phyloP scores from a whole-genome alignment of 2,797 vertebrate species.

The Enteromius mattozi region DNA sequence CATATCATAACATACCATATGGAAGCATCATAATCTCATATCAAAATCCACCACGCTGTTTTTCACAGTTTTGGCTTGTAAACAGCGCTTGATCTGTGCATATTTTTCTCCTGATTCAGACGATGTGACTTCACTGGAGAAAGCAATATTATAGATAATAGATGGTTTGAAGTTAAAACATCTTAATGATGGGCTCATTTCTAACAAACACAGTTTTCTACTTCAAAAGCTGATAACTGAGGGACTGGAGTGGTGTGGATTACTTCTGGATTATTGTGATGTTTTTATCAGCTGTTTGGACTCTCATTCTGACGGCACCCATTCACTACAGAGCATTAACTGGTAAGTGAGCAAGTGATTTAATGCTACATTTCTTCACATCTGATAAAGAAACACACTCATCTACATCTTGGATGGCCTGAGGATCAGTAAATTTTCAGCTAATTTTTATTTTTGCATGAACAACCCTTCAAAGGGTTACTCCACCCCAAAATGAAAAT shows the following conservation, averaged over 20 bases:
- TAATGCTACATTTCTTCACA: neutral
- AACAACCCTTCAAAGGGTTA: no score
- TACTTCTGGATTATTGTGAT: neutral
- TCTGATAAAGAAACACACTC: neutral
- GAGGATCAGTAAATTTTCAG: neutral
- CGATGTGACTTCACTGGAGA: no score
- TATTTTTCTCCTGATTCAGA: no score
- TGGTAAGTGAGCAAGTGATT: neutral
- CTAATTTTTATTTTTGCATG: neutral
- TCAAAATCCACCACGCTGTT: neutral
- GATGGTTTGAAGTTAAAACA: no score
- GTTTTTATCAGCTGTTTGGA: neutral
- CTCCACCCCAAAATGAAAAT: no score
- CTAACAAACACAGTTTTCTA: no score
- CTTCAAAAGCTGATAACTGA: no score
- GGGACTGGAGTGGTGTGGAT: neutral
- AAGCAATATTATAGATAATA: no score
- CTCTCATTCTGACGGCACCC: constrained; percentile 2
- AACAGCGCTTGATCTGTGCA: neutral
- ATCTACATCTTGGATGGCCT: neutral
- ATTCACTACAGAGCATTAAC: neutral
- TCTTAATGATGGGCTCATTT: no score
- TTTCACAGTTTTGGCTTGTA: neutral
- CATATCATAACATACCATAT: no score
- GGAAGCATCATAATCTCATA: no score